Percentiles rank a stretch among this genome's conserved stretches.
Conservation (phyloP, 2,113 vertebrate species). For the Vombatus ursinus region DNA sequence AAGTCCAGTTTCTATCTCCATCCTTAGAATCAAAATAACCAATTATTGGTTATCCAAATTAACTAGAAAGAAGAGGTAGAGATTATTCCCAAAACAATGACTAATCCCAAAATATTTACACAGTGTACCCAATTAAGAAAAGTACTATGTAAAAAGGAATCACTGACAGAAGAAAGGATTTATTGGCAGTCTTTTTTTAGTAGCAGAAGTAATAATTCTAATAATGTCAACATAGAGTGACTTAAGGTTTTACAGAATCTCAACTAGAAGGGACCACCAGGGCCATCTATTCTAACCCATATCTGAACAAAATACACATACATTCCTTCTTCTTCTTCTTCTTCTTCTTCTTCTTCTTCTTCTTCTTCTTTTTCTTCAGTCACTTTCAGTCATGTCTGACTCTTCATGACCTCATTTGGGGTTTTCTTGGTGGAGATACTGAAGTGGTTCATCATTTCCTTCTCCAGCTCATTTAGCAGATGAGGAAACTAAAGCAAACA, state of each 20-base stretch:
- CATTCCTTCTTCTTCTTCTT: too few relatives aligned
- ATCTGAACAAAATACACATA: neutral
- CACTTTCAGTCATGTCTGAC: neutral
- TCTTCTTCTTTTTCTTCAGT: neutral
- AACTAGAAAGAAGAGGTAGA: neutral
- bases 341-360: too few relatives aligned
- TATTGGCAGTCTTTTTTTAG: too few relatives aligned
- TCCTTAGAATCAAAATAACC: neutral
- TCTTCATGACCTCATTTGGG: neutral
- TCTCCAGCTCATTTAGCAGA: neutral
- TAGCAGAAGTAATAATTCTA: neutral
- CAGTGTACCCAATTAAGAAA: neutral
- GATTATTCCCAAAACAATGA: neutral
- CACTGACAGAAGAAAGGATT: too few relatives aligned
- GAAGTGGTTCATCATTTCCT: neutral
- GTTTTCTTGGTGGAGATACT: neutral
- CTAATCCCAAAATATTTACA: neutral
- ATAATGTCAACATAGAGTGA: neutral
- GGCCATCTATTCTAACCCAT: neutral
- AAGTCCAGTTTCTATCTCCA: neutral
- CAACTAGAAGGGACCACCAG: neutral
- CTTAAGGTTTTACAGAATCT: neutral
- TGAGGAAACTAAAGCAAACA: neutral
- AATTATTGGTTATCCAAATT: neutral
- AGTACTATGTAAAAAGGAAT: too few relatives aligned